phyloP scores from a whole-genome alignment of 2,797 vertebrate species.

The Lepus oiostolus region DNA sequence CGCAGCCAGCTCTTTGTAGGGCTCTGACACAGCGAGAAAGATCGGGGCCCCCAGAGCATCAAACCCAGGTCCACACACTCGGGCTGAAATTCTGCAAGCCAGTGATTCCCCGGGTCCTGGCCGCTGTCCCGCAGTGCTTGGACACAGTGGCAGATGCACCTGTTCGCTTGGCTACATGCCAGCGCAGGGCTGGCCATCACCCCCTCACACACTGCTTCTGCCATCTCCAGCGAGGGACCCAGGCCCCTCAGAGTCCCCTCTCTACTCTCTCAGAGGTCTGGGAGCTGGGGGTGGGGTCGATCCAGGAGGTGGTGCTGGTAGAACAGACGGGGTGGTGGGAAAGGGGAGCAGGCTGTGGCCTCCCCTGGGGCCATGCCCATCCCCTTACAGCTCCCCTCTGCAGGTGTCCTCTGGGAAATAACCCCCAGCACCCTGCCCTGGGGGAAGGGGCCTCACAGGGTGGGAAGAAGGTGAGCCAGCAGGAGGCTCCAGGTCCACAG shows the following conservation, averaged over 20 bases:
- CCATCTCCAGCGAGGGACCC: neutral
- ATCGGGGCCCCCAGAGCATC: neutral
- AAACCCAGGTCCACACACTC: neutral
- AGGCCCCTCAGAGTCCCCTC: neutral
- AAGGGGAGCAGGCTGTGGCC: neutral
- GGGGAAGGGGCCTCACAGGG: neutral
- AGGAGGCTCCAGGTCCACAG: neutral
- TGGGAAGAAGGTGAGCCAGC: neutral
- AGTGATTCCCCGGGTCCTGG: neutral
- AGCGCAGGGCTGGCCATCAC: neutral
- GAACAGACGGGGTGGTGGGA: rapidly evolving
- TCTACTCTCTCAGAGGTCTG: neutral
- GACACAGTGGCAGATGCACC: neutral
- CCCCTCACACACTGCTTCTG: neutral
- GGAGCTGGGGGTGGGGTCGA: neutral
- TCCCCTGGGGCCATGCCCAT: neutral
- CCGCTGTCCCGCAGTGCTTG: neutral
- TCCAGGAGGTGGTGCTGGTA: neutral
- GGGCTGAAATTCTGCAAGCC: neutral
- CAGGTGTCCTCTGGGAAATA: neutral
- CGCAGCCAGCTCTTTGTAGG: neutral
- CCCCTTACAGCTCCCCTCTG: neutral
- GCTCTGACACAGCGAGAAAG: too few species aligned
- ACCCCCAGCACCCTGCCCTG: neutral
- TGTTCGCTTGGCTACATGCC: neutral